These are phyloP conservation scores for Aromia moschata DNA, from an alignment of 2,888 invertebrate species.

Conservation along the genomic window DNA sequence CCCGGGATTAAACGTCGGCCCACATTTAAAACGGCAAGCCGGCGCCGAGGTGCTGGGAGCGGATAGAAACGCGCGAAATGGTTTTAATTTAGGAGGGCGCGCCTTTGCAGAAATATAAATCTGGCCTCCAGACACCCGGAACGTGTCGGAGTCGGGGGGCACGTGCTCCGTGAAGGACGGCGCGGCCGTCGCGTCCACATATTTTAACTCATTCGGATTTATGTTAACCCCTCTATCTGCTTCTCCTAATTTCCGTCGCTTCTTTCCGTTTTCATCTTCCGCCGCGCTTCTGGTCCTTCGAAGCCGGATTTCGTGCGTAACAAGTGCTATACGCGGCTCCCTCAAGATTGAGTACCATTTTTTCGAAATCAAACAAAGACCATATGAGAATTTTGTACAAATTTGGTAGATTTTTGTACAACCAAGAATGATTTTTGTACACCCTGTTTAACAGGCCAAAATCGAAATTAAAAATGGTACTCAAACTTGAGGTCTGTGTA, in stretches of 20 bases:
- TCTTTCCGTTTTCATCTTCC: conserved; percentile 46
- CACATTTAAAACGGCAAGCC: conserved; percentile 12
- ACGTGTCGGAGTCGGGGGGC: conserved; percentile 45
- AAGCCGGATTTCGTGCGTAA: no score
- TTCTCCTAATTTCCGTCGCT: conserved; percentile 48
- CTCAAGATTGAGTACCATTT: no score
- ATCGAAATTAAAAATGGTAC: no score
- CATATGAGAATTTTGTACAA: no score
- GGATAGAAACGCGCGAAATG: conserved; percentile 25
- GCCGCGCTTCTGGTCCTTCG: neutral
- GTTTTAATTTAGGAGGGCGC: conserved; percentile 30
- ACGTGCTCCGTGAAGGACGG: conserved; percentile 46
- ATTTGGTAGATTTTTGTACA: no score
- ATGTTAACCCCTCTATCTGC: conserved; percentile 44
- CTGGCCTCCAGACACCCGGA: conserved; percentile 34
- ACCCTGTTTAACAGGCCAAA: no score
- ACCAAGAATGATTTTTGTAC: no score
- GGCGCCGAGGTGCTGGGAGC: conserved; percentile 10
- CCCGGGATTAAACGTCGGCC: conserved; percentile 22
- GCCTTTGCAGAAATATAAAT: conserved; percentile 36
- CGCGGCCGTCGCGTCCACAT: conserved; percentile 45
- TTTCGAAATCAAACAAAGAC: no score
- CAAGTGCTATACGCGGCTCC: no score
- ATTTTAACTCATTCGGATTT: conserved; percentile 46
- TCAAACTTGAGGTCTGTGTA: no score